phyloP scores from a whole-genome alignment of 2,113 vertebrate species.

The Cinclus mexicanus region DNA sequence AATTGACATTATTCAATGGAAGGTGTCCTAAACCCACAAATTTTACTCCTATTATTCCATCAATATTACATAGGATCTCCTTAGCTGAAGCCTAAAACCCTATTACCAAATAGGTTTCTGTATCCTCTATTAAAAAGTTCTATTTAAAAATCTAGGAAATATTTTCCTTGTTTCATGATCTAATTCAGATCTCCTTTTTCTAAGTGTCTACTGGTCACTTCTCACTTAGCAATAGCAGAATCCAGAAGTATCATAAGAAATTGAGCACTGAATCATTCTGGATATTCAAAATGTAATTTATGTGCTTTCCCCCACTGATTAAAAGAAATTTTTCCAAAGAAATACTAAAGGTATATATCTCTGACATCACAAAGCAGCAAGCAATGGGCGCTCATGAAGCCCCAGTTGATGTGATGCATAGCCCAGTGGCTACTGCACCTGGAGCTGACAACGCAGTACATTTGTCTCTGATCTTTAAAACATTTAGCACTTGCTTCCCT shows the following conservation, averaged over 20 bases:
- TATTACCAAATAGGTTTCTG: not conserved
- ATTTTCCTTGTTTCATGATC: not conserved
- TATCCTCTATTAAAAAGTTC: not conserved
- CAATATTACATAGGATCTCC: not conserved
- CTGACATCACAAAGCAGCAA: not conserved
- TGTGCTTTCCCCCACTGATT: not conserved
- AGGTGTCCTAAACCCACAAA: not conserved
- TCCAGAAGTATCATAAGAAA: not conserved
- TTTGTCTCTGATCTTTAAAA: not conserved
- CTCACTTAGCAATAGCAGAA: not conserved
- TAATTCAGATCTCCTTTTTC: not conserved
- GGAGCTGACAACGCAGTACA: not conserved
- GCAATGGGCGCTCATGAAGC: not conserved
- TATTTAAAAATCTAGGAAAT: not conserved
- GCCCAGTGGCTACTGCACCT: not conserved
- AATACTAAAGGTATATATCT: not conserved
- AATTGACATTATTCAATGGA: fast-evolving
- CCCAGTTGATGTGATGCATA: not conserved
- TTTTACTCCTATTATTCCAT: not conserved
- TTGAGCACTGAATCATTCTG: not conserved
- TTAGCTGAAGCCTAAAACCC: not conserved
- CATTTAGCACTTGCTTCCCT: not conserved
- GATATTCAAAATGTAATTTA: not conserved
- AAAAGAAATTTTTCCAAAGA: not conserved
- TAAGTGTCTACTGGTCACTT: not conserved